These are phyloP conservation scores for Apantesis nais DNA, from an alignment of 2,888 invertebrate genomes.

Conservation along the genomic window DNA sequence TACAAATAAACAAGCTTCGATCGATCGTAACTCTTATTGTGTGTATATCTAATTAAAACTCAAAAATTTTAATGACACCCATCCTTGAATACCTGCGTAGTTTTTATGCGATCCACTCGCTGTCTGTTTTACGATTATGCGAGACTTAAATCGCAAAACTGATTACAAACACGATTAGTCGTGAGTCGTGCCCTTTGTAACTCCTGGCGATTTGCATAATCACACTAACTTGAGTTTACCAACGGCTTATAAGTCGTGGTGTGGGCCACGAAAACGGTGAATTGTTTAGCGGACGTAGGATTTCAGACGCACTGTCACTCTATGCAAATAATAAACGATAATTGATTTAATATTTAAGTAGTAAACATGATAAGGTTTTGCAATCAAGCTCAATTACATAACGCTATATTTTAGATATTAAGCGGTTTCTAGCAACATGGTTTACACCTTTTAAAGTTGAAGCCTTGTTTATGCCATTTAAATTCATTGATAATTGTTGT, in stretches of 20 bases:
- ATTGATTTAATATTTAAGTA: no score
- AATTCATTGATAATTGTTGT: neutral
- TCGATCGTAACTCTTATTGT: neutral
- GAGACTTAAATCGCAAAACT: slow-evolving; percentile 45
- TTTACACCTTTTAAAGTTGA: neutral
- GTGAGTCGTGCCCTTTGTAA: slow-evolving; percentile 56
- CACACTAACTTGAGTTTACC: slow-evolving; percentile 47
- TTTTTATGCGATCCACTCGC: slow-evolving; percentile 15
- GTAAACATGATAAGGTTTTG: no score
- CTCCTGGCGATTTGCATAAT: slow-evolving; percentile 60
- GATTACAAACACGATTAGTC: slow-evolving; percentile 63
- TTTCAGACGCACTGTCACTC: neutral
- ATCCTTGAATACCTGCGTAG: neutral
- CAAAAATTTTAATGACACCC: neutral
- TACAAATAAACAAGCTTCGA: neutral
- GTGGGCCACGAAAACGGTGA: slow-evolving; percentile 24
- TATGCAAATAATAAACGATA: no score
- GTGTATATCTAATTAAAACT: neutral
- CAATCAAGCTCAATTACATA: no score
- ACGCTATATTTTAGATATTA: no score
- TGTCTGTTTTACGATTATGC: slow-evolving; percentile 31
- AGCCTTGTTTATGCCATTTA: no score
- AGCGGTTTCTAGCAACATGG: neutral
- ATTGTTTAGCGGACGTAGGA: neutral
- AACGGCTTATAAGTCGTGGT: slow-evolving; percentile 38